phyloP scores from a whole-genome alignment of 1,140 invertebrate genomes.

The Helicoverpa zea region DNA sequence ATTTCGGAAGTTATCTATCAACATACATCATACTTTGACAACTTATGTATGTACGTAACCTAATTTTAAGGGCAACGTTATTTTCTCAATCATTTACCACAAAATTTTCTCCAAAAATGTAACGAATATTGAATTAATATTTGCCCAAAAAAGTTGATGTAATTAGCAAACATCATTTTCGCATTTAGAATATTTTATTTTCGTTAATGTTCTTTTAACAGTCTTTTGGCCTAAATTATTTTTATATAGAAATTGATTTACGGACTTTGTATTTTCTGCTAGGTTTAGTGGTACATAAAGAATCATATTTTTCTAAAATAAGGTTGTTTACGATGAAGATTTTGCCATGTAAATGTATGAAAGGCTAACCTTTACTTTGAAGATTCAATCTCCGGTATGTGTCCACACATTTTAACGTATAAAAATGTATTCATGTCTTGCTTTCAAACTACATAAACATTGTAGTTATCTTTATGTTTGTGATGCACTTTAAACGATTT shows the following conservation, averaged over 20 bases:
- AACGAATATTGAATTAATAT: no score
- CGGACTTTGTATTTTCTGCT: background rate
- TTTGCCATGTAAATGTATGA: constrained; percentile 1
- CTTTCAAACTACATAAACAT: background rate
- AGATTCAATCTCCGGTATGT: constrained; percentile 8
- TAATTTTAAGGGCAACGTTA: background rate
- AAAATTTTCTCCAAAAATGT: background rate
- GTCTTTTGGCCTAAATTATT: constrained; percentile 9
- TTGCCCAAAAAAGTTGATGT: background rate
- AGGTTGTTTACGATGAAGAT: background rate
- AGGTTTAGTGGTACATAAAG: no score
- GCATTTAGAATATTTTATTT: constrained; percentile 30
- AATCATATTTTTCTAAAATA: background rate
- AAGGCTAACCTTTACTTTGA: background rate
- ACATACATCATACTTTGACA: constrained; percentile 18
- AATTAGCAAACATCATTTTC: constrained; percentile 40
- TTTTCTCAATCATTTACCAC: background rate
- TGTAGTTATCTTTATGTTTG: background rate
- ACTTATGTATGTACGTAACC: background rate
- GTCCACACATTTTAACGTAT: background rate
- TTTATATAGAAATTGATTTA: background rate
- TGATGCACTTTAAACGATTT: constrained; percentile 19
- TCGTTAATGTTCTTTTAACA: constrained; percentile 32
- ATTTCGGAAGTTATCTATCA: constrained; percentile 29
- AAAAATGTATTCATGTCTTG: constrained; percentile 5